Conservation (phyloP, 2,888 invertebrate species). For the Iselma pallidipennis region DNA sequence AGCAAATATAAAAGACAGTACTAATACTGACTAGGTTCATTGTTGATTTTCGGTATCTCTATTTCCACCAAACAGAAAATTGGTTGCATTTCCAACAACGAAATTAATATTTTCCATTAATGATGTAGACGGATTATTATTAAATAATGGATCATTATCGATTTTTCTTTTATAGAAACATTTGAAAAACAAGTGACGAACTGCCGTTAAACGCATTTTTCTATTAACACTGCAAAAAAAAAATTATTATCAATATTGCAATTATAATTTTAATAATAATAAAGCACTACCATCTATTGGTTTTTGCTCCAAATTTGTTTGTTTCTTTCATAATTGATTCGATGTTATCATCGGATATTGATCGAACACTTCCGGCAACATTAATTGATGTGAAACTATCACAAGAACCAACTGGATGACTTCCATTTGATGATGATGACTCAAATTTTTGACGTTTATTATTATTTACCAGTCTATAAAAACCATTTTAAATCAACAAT, state of each 20-base stretch:
- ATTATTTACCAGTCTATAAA: neutral
- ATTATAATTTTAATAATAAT: neutral
- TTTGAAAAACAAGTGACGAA: neutral
- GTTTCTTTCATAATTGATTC: neutral
- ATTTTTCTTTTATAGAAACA: neutral
- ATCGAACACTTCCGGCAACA: neutral
- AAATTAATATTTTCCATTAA: neutral
- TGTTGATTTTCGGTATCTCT: too few relatives aligned
- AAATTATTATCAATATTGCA: neutral
- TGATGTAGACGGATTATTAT: neutral
- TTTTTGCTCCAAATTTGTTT: neutral
- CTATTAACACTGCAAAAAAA: neutral
- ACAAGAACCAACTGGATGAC: neutral
- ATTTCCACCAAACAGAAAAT: neutral
- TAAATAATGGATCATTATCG: neutral
- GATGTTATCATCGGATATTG: neutral
- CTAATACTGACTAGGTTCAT: too few relatives aligned
- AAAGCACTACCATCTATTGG: neutral
- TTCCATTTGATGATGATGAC: neutral
- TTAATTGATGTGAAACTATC: neutral
- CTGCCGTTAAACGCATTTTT: neutral
- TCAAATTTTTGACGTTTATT: neutral
- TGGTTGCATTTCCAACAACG: neutral
- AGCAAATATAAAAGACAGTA: too few relatives aligned
- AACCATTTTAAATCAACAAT: neutral